These are phyloP conservation scores for Cynaeus angustus DNA, from an alignment of 2,888 invertebrate species.

Conservation along the genomic window DNA sequence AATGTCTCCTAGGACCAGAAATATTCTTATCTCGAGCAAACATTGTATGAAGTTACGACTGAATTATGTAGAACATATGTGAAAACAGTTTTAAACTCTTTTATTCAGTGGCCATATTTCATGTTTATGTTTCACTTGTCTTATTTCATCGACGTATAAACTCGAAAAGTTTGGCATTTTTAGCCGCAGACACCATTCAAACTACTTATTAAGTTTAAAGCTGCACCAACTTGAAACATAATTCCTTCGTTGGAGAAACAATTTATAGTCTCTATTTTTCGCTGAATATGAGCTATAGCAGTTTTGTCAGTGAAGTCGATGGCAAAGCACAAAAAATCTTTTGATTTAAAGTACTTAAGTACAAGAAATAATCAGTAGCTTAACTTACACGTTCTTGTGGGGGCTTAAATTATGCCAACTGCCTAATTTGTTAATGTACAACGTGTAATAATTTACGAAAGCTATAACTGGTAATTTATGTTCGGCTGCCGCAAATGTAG, in stretches of 20 bases:
- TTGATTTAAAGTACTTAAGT: too few relatives aligned
- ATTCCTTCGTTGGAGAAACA: conserved; percentile 8
- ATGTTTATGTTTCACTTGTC: conserved; percentile 41
- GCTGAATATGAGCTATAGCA: conserved; percentile 12
- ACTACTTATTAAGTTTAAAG: conserved; percentile 33
- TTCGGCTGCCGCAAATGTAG: too few relatives aligned
- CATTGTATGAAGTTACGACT: conserved; percentile 31
- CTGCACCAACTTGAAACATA: conserved; percentile 19
- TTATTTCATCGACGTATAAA: conserved; percentile 31
- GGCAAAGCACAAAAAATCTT: not conserved
- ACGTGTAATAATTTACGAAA: too few relatives aligned
- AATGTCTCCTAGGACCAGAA: conserved; percentile 9
- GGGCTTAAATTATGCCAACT: too few relatives aligned
- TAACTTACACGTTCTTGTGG: not conserved
- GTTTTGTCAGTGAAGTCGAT: conserved; percentile 11
- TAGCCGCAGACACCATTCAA: conserved; percentile 32
- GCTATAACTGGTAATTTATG: too few relatives aligned
- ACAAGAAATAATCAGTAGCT: not conserved
- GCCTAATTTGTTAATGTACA: too few relatives aligned
- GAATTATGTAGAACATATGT: conserved; percentile 39
- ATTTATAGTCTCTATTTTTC: conserved; percentile 31
- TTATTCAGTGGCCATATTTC: conserved; percentile 31
- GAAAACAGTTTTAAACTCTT: conserved; percentile 36
- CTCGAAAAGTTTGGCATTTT: conserved; percentile 40
- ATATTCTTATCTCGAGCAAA: conserved; percentile 21